These are phyloP conservation scores for Pantherophis vulpinus DNA, from an alignment of 2,797 vertebrate species.

Conservation along the genomic window DNA sequence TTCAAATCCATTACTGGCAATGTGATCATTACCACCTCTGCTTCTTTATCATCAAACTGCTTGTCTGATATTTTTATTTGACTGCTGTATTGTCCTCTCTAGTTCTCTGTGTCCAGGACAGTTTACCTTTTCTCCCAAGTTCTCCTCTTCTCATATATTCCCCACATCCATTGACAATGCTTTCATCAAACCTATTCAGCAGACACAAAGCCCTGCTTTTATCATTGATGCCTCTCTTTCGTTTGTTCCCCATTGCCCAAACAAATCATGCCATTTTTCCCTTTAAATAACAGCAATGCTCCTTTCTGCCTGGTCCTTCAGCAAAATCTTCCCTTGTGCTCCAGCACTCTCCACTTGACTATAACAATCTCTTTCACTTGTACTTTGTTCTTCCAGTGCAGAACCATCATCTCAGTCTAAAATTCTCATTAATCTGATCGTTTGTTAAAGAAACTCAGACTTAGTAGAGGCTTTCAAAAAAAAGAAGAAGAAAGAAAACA, in stretches of 20 bases:
- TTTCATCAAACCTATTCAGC: neutral
- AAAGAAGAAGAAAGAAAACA: no score
- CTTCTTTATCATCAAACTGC: neutral
- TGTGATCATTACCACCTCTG: neutral
- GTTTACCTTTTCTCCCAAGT: neutral
- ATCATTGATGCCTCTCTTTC: neutral
- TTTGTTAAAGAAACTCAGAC: neutral
- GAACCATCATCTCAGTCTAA: neutral
- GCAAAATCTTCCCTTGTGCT: neutral
- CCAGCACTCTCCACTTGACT: neutral
- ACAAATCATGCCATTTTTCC: neutral
- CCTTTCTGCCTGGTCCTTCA: neutral
- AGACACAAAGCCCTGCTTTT: neutral
- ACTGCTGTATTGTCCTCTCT: neutral
- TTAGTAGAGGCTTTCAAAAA: neutral
- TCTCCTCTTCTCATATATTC: neutral
- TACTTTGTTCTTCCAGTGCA: neutral
- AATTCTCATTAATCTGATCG: neutral
- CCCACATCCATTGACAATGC: neutral
- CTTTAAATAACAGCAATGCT: neutral
- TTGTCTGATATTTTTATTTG: neutral
- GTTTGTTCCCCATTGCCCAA: neutral
- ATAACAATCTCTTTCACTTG: neutral
- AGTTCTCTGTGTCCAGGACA: neutral
- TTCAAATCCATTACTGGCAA: neutral